Evolutionary conservation across 2,113 vertebrate species (phyloP).

Genomic region (Trematomus loennbergii): DNA sequence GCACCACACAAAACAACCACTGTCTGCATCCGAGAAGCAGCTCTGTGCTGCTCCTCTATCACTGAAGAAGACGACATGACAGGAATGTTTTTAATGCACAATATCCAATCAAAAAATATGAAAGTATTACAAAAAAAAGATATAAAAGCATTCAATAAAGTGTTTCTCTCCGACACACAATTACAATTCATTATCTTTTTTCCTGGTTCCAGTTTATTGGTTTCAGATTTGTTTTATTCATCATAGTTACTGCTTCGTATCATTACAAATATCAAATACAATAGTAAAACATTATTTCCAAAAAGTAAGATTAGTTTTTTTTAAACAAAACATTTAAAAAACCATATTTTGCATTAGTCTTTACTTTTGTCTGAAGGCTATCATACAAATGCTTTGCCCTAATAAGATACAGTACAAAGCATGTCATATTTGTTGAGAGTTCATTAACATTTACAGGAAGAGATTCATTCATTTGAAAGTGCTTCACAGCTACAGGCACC

Average conservation of each 20-base stretch:
- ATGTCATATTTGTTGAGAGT: too few species aligned
- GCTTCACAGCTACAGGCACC: not conserved
- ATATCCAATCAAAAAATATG: too few species aligned
- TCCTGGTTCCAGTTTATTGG: not conserved
- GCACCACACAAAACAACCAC: constrained; percentile 54
- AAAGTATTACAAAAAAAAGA: too few species aligned
- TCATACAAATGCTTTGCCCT: too few species aligned
- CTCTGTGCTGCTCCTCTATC: constrained; percentile 37
- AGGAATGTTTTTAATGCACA: not conserved
- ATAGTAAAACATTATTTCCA: too few species aligned
- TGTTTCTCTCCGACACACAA: too few species aligned
- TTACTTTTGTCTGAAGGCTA: not conserved
- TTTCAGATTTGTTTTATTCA: too few species aligned
- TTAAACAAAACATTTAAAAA: too few species aligned
- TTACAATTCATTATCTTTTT: not conserved
- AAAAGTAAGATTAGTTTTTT: too few species aligned
- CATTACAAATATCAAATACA: not conserved
- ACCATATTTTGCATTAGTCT: not conserved
- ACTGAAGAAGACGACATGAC: constrained; percentile 5
- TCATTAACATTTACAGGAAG: not conserved
- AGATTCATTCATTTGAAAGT: not conserved
- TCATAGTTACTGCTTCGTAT: constrained; percentile 1
- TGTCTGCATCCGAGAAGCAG: constrained; percentile 43
- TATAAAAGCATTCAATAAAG: too few species aligned
- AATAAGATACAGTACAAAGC: not conserved